phyloP scores from a whole-genome alignment of 2,797 vertebrate species.

The Dendrocincla fuliginosa region DNA sequence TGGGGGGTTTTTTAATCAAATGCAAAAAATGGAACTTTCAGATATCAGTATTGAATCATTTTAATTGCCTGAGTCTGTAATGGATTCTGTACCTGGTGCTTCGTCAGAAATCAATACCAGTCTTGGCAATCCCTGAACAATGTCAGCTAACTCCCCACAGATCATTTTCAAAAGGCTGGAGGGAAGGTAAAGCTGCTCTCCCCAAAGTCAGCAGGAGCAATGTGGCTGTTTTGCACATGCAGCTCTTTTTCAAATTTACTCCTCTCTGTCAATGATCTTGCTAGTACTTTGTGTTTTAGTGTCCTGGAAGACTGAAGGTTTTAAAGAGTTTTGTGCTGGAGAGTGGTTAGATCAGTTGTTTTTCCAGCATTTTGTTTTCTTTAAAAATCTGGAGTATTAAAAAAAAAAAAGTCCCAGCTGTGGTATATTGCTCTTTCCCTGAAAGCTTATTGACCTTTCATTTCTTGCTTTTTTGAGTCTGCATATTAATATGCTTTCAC shows the following conservation, averaged over 20 bases:
- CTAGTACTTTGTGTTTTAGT: not conserved
- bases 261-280: not conserved
- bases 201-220: conserved; percentile 1
- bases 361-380: not conserved
- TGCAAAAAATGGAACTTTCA: not conserved
- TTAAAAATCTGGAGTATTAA: conserved; percentile 8
- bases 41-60: not conserved
- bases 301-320: not conserved
- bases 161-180: not conserved
- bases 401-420: not conserved
- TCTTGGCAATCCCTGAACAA: not conserved
- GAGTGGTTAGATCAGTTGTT: not conserved
- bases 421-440: not conserved
- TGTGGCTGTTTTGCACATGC: not conserved
- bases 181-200: not conserved
- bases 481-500: not conserved
- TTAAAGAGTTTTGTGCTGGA: not conserved
- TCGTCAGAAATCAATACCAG: not conserved
- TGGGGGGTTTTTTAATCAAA: not conserved
- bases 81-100: conserved; percentile 1
- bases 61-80: not conserved
- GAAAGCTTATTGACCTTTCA: not conserved
- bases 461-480: conserved; percentile 11
- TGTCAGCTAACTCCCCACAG: not conserved
- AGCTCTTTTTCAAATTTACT: not conserved